Evolutionary conservation across 2,888 invertebrate genomes (phyloP), one percentile per base, ranked within the genome.

Genomic region (Drosophila buzzatii): DNA sequence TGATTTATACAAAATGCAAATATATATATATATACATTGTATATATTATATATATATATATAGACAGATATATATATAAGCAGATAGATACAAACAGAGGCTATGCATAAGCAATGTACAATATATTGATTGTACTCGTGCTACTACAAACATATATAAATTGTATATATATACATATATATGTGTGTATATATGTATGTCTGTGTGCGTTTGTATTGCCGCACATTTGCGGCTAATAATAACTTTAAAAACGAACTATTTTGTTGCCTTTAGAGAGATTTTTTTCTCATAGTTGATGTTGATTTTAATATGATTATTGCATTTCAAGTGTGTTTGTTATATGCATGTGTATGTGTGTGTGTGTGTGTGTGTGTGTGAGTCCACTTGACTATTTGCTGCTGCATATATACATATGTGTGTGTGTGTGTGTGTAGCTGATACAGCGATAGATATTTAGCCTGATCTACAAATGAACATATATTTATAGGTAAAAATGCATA

Each of bases 271-370:
- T 88, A 84, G 85, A 75, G 79, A 90, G 49, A 51, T 83, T 76
- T 81, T 64, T 65, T 71, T 52, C 60, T 71, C 58, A 45, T 68
- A 59, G 70, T 66, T 72, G 70, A 72, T 88, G 79, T 70, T 85
- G 90, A 80, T 88, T 90, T 86, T 88, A 90, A 86, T 86, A 89
- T 90, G 90, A 90, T 87, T 87, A 87, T 87, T 87, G 86, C 91
- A 87, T 80, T 87, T 87, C 90, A 82, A 90, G 88, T 81, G 74
- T 80, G 71, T 31, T 55, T 55, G 53, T 55, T 55, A 18, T 37
- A 4, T 68, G 58, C 63, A 33, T 52, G 18, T 57, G 66, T 82
- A 49, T 64, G 27, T 71, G 35, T 44, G 16, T 60, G n/a, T 42
- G 39, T 70, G 45, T 23, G 23, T 23, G 23, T 53, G 23, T 55